Base-by-base conservation (phyloP, 2,797 vertebrate genomes). In the Trichosurus vulpecula region DNA sequence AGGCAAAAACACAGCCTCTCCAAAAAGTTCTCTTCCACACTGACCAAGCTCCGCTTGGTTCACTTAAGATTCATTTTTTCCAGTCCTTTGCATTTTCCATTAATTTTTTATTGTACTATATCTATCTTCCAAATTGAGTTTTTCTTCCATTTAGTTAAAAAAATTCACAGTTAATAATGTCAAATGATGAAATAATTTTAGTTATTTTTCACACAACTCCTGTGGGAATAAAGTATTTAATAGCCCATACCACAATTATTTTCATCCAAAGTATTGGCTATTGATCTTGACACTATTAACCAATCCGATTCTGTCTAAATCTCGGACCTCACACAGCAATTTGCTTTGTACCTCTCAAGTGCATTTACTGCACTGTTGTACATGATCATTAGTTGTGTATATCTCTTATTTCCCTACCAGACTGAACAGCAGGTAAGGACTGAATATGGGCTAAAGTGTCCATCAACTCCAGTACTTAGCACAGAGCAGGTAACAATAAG, bases 1-100 rank as follows among this genome's bases (percentile, higher is more conserved):
- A 87, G 41, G 74, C 9, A 51, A 87, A 87, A 87, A 87, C 10
- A 87, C 25, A 27, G 22, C 74, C n/a, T 81, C 66, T 81, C 66
- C 19, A 9, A 81, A 25, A 81, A 81, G 66, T 19, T 51, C 41
- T 51, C 74, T 87, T 87, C 9, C 41, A 89, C 9, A 94, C 3
- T 51, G 51, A 35, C 54, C 89, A 91, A 35, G n/a, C 57, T 94
- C 1, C 91, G 92, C 41, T 55, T 93, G 35, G 51, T n/a, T 91
- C 91, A 51, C 53, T 53, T 90, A 95, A 95, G 87, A 6, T 30
- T 55, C 52, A 90, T 55, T 54, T 55, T 96, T 53, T 92, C 91
- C 55, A 95, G 35, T 90, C 31, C 8, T 47, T 94, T 56, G 74
- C 41, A 94, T 92, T 91, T 87, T 93, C 58, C 41, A 87, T 87